Base-by-base conservation (phyloP, 2,797 vertebrate species). In the Pipistrellus kuhlii region DNA sequence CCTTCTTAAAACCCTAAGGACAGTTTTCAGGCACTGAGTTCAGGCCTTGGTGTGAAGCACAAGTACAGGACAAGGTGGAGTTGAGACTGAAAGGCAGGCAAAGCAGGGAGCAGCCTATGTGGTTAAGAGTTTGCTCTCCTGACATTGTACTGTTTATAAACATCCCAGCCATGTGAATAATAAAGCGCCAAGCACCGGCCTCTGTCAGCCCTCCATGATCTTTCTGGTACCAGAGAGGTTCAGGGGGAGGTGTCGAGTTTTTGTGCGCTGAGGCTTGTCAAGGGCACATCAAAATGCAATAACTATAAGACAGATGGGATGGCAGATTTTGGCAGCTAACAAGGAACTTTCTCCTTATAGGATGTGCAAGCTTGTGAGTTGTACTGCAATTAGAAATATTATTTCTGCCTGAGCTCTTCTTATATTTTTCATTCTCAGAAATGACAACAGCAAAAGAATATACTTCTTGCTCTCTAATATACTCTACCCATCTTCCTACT, bases 111-210 rank as follows among this genome's bases (percentile, higher is more conserved):
- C 93, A 4, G 23, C 97, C 97, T 97, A 98, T 98, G 97, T 97
- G 98, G 97, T 95, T 98, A 97, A 96, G 91, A 94, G 86, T 98
- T 98, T 96, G 91, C 97, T 98, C 96, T 97, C 88, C 23, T 98
- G 97, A 97, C 94, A 97, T 94, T 78, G 88, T 93, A 95, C 98
- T 98, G 96, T 97, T 97, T 98, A 97, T 98, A 98, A 98, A 98
- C 98, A 98, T 96, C 98, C 97, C 97, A 98, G 95, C 91, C 96
- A 95, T 85, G 92, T 96, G 97, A 98, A 98, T 97, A 98, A 97
- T 96, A 97, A 96, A 97, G 95, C 98, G 94, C 95, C 95, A 97
- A 96, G 96, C 80, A 94, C 91, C 96, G 96, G 94, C 64, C 94
- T 97, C 97, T 98, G 92, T 91, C 95, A 94, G 75, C 93, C 96